Conservation (phyloP, 2,888 invertebrate species). For the Rapana venosa region DNA sequence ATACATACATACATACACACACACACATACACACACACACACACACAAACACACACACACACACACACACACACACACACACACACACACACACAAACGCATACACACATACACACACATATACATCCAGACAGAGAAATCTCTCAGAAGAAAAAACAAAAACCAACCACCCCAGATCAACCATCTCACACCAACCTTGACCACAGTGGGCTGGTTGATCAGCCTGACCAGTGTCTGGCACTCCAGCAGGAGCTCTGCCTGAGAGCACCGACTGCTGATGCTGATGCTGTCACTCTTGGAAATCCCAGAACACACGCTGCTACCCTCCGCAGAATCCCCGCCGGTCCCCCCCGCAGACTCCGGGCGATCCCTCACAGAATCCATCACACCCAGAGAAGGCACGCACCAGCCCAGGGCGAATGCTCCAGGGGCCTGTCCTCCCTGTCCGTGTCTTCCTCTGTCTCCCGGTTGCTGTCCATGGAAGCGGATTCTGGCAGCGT, state of each 20-base stretch:
- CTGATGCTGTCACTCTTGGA: constrained; percentile 49
- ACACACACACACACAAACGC: constrained; percentile 47
- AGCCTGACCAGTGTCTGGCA: constrained; percentile 62
- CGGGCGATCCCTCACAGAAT: background rate
- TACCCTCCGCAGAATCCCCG: constrained; percentile 15
- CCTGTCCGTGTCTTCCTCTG: constrained; percentile 16
- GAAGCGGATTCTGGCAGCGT: background rate
- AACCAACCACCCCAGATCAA: background rate
- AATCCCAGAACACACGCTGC: constrained; percentile 48
- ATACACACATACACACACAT: background rate
- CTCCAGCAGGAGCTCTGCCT: constrained; percentile 55
- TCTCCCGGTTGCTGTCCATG: background rate
- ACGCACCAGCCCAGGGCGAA: background rate
- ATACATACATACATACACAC: background rate
- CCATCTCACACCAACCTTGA: constrained; percentile 55
- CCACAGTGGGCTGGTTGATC: constrained; percentile 63
- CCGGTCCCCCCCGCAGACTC: background rate
- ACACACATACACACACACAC: background rate
- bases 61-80: background rate
- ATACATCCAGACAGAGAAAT: background rate
- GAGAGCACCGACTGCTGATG: background rate
- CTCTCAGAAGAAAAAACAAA: background rate
- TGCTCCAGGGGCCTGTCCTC: background rate
- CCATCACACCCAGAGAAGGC: background rate
- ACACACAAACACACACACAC: too few species aligned